phyloP scores from a whole-genome alignment of 2,797 vertebrate genomes.

The Mus caroli region DNA sequence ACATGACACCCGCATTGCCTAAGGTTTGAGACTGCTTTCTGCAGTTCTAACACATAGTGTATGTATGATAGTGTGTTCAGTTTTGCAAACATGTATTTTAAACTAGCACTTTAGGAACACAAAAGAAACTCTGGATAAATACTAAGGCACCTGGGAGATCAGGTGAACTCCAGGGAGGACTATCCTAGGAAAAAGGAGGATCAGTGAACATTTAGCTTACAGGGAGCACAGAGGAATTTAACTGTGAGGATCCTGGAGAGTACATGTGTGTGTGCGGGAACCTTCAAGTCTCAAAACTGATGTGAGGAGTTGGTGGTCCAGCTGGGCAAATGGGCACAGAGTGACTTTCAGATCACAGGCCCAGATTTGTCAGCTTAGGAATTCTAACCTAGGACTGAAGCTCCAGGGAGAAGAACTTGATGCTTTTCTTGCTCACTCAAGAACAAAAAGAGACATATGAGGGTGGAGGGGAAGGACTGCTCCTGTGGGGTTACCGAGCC shows the following conservation, averaged over 20 bases:
- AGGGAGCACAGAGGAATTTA: background rate
- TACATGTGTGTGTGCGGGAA: background rate
- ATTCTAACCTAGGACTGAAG: rapidly evolving
- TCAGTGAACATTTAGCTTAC: no score
- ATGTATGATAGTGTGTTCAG: background rate
- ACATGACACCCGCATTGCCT: background rate
- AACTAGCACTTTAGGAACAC: background rate
- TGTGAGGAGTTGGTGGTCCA: background rate
- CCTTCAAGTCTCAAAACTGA: background rate
- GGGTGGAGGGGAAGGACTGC: background rate
- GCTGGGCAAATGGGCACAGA: background rate
- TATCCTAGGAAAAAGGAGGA: background rate
- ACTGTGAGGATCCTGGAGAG: background rate
- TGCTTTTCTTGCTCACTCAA: background rate
- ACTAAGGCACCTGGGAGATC: background rate
- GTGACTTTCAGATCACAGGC: background rate
- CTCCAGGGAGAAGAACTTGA: background rate
- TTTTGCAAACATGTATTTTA: background rate
- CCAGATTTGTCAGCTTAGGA: background rate
- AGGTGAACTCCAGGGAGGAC: no score
- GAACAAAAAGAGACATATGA: background rate
- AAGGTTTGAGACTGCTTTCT: background rate
- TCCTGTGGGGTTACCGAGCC: no score
- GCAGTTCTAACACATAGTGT: background rate
- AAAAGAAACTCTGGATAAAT: background rate